Conservation (phyloP, 2,113 vertebrate genomes). For the Albula goreensis region DNA sequence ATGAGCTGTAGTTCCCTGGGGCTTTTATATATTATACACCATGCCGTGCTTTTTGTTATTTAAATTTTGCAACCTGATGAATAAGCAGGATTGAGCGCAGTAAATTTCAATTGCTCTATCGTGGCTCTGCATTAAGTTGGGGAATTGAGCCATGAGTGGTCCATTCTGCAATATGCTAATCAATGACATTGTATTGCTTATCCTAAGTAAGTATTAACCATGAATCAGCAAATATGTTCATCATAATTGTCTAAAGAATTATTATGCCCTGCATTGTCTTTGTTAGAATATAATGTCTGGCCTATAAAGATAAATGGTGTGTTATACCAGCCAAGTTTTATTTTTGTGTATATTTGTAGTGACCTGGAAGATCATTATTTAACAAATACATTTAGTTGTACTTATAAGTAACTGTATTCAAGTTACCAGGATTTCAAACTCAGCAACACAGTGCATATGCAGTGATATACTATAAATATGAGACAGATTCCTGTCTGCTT, state of each 20-base stretch:
- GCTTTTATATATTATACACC: constrained; percentile 31
- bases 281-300: too few relatives aligned
- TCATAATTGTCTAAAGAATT: not conserved
- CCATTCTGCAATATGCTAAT: not conserved
- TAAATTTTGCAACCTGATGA: constrained; percentile 37
- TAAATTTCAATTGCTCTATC: constrained; percentile 20
- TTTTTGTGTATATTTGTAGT: too few relatives aligned
- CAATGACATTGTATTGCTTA: not conserved
- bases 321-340: too few relatives aligned
- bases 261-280: too few relatives aligned
- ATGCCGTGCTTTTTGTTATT: constrained; percentile 28
- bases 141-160: not conserved
- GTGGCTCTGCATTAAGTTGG: not conserved
- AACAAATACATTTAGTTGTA: too few relatives aligned
- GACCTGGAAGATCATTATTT: too few relatives aligned
- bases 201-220: not conserved
- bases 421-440: too few relatives aligned
- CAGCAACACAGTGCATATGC: too few relatives aligned
- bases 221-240: not conserved
- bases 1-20: not conserved
- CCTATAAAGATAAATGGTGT: too few relatives aligned
- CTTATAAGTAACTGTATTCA: too few relatives aligned
- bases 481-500: too few relatives aligned
- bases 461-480: too few relatives aligned
- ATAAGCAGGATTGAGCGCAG: constrained; percentile 31